phyloP scores from a whole-genome alignment of 2,797 vertebrate genomes.

The Myoxocephalus aenaeus region DNA sequence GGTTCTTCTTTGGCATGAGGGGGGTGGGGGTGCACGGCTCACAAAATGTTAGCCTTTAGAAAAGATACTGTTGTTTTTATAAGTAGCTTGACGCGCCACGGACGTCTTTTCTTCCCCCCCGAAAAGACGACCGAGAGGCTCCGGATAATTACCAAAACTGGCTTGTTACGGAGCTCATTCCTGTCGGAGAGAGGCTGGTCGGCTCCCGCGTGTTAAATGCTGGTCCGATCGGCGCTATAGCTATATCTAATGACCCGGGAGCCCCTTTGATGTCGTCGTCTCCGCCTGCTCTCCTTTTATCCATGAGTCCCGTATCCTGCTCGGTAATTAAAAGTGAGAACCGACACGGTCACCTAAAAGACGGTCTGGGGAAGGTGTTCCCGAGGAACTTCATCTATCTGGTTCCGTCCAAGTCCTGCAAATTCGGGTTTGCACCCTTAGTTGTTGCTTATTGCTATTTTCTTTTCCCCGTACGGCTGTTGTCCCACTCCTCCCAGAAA shows the following conservation, averaged over 20 bases:
- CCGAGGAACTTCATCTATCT: conserved; percentile 2
- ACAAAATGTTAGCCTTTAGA: background rate
- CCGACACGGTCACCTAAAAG: conserved; percentile 13
- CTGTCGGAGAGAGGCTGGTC: background rate
- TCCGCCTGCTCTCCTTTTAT: conserved; percentile 31
- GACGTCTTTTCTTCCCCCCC: background rate
- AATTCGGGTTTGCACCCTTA: background rate
- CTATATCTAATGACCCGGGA: conserved; percentile 26
- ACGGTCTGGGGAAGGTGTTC: background rate
- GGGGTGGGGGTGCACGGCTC: background rate
- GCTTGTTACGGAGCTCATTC: background rate
- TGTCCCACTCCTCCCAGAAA: conserved; percentile 61
- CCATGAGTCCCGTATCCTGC: conserved; percentile 27
- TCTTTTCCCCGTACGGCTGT: conserved; percentile 24
- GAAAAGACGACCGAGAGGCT: conserved; percentile 15
- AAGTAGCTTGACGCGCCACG: conserved; percentile 5
- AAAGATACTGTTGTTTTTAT: conserved; percentile 11
- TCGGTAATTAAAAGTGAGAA: conserved; percentile 49
- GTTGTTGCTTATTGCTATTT: conserved; percentile 32
- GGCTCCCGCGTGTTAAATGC: background rate
- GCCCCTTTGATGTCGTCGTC: conserved; percentile 30
- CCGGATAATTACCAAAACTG: conserved; percentile 2
- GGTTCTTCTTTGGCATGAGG: conserved; percentile 11
- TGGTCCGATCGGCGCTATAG: background rate
- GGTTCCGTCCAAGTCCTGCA: conserved; percentile 21